Conservation (phyloP, 2,888 invertebrate genomes). For the Romanomermis culicivorax region DNA sequence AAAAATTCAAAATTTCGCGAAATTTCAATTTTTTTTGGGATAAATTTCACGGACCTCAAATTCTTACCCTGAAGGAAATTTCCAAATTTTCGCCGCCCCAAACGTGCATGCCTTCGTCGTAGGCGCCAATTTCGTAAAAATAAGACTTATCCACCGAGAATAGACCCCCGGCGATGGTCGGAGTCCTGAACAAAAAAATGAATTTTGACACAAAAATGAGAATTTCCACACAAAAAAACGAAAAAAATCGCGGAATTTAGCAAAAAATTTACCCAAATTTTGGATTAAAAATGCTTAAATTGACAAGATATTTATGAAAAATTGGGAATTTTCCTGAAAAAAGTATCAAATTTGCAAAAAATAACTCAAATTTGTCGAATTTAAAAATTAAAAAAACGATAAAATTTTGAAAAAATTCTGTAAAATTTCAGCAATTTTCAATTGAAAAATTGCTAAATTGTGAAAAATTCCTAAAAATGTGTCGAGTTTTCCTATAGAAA, state of each 20-base stretch:
- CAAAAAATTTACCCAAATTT: not conserved
- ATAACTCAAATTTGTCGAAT: too few species aligned
- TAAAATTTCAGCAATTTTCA: too few species aligned
- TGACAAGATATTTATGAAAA: not conserved
- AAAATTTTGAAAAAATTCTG: too few species aligned
- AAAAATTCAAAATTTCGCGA: too few species aligned
- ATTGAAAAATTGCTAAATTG: too few species aligned
- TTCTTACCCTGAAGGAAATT: slow-evolving; percentile 80
- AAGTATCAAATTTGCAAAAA: too few species aligned
- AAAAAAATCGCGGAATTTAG: not conserved
- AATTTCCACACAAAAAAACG: not conserved
- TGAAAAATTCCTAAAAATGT: too few species aligned
- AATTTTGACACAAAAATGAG: not conserved
- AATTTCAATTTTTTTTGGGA: too few species aligned
- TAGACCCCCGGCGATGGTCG: slow-evolving; percentile 93
- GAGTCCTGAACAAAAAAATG: slow-evolving; percentile 40
- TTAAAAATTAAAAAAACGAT: too few species aligned
- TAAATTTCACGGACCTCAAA: too few species aligned
- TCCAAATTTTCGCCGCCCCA: slow-evolving; percentile 92
- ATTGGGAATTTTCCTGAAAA: not conserved
- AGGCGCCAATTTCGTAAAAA: slow-evolving; percentile 89
- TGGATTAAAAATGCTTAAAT: slow-evolving; percentile 6
- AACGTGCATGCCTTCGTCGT: slow-evolving; percentile 97
- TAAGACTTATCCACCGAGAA: slow-evolving; percentile 78
- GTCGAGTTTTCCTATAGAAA: too few species aligned